Percentiles rank a stretch among this genome's conserved stretches.
Conservation (phyloP, 2,113 vertebrate genomes). For the Gobius niger region DNA sequence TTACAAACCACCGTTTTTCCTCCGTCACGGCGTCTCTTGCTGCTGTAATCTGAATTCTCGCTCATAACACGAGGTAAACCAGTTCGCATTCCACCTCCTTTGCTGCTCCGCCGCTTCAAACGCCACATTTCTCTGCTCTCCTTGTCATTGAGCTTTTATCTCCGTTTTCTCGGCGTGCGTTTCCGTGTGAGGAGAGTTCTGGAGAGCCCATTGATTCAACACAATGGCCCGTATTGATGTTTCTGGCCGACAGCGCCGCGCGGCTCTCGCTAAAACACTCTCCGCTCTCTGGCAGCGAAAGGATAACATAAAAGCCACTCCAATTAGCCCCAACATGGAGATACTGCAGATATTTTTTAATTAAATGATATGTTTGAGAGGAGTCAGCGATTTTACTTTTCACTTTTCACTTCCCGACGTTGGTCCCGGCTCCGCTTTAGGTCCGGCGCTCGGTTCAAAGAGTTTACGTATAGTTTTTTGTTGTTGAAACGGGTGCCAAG, state of each 20-base stretch:
- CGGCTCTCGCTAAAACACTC: slow-evolving; percentile 29
- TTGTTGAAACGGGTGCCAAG: slow-evolving; percentile 7
- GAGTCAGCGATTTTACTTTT: slow-evolving; percentile 41
- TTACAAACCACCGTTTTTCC: too few relatives aligned
- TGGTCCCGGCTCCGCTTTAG: too few relatives aligned
- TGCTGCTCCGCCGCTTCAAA: not conserved
- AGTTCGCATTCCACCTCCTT: not conserved
- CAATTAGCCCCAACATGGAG: slow-evolving; percentile 47
- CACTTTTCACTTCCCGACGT: not conserved
- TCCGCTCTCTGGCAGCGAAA: slow-evolving; percentile 20
- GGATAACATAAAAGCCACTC: slow-evolving; percentile 20
- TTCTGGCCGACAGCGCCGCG: slow-evolving; percentile 19
- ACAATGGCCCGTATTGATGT: slow-evolving; percentile 44
- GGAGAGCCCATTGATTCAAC: slow-evolving; percentile 50
- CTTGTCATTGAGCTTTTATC: slow-evolving; percentile 7
- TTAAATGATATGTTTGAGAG: slow-evolving; percentile 46
- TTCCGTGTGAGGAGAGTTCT: slow-evolving; percentile 27
- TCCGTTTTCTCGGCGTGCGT: slow-evolving; percentile 12
- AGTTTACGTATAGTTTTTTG: not conserved
- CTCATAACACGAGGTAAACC: too few relatives aligned
- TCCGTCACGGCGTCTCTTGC: too few relatives aligned
- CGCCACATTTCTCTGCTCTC: not conserved
- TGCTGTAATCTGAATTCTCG: too few relatives aligned
- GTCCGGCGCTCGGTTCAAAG: too few relatives aligned
- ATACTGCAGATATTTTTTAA: slow-evolving; percentile 37